A percentile compares a stretch with the other conserved stretches of the same genome.
These are phyloP conservation scores for Cynopterus sphinx DNA, from an alignment of 2,797 vertebrate species.

Conservation along the genomic window DNA sequence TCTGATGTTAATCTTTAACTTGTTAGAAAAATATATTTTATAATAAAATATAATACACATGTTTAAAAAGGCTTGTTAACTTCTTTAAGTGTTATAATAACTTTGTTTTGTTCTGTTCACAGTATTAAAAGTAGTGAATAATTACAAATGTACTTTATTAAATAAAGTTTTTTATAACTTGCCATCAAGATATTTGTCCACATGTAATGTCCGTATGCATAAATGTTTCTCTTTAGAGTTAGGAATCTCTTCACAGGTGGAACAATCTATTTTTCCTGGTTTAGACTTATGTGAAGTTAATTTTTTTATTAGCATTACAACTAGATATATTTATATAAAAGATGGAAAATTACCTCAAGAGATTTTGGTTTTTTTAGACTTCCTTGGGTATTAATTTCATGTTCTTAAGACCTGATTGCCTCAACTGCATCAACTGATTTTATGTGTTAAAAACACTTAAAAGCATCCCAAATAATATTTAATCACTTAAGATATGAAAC, in stretches of 20 bases:
- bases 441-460: background rate
- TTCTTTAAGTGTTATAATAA: background rate
- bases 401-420: background rate
- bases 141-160: background rate
- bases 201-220: background rate
- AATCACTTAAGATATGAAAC: background rate
- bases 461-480: background rate
- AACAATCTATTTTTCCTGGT: background rate
- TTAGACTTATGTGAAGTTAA: background rate
- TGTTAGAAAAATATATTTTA: background rate
- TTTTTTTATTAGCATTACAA: background rate
- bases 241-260: background rate
- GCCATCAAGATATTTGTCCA: background rate
- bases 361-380: background rate
- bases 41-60: background rate
- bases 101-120: background rate
- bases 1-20: background rate
- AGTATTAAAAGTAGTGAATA: background rate
- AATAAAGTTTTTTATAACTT: slow-evolving; percentile 2
- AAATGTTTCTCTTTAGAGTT: background rate
- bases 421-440: background rate
- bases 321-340: background rate
- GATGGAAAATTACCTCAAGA: background rate
- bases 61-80: background rate
- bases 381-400: background rate